Evolutionary conservation across 1,140 invertebrate genomes (phyloP), one percentile per base, ranked within the genome.

Genomic region (Philaenus spumarius): DNA sequence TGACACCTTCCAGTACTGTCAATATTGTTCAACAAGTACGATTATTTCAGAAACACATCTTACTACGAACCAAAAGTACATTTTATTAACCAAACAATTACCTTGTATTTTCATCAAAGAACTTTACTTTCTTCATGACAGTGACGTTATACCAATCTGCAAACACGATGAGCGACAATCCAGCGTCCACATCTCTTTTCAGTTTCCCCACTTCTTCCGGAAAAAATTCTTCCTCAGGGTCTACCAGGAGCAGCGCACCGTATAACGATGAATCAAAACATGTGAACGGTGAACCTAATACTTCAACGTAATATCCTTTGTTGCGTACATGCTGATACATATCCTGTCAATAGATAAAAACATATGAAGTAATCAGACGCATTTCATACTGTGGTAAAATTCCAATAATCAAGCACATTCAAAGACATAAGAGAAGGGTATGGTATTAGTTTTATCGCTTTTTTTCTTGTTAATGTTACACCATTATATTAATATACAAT

Each of bases 141-240:
- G 89, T 86, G 0, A 89, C 84, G 70, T 98, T 98, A 73, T 97
- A 98, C 95, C 95, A 98, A 76, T 98, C 95, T 12, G 91, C 95
- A 74, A 97, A 95, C 2, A 97, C 77, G 20, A 97, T 82, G 0
- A 98, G 70, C 2, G 93, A 94, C n/a, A 98, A 76, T 3, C 93
- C 93, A 55, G 80, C 72, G n/a, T 85, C 79, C 0, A 95, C 86
- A 65, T 96, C 92, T 52, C 80, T 78, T 69, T 89, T 87, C 22
- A 97, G 69, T 68, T 94, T 92, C 0, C 79, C 75, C 60, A 97
- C 85, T 76, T 98, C 95, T 73, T 95, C 90, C 1, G 89, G 86
- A 69, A 94, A 95, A 70, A 89, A 98, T 74, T 97, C 94, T 71
- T 97, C 95, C 75, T 98, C 95, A 0, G 92, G 82, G 72, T 98